These are phyloP conservation scores for Scaptodrosophila latifasciaeformis DNA, from an alignment of 2,888 invertebrate species.

Conservation along the genomic window DNA sequence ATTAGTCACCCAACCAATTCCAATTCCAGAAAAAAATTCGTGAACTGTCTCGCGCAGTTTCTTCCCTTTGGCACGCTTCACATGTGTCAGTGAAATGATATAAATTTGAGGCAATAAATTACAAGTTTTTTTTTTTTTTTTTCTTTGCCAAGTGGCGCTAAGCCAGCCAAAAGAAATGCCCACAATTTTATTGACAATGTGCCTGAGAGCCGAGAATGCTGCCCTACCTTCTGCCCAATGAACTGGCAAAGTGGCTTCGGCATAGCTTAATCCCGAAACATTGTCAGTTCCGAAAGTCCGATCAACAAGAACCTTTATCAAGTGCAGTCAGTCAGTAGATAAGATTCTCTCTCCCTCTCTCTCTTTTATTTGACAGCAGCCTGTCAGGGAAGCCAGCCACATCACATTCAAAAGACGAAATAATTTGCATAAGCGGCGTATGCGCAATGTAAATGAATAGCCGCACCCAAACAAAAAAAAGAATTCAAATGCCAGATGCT, in stretches of 20 bases:
- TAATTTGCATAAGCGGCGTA: background rate
- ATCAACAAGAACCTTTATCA: conserved; percentile 39
- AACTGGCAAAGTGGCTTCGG: conserved; percentile 39
- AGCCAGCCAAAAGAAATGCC: background rate
- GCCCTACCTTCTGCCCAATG: conserved; percentile 29
- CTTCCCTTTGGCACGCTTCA: background rate
- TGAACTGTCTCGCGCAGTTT: background rate
- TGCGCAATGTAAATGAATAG: too few species aligned
- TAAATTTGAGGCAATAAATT: conserved; percentile 49
- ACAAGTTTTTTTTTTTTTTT: conserved; percentile 13
- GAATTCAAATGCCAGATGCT: conserved; percentile 21
- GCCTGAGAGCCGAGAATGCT: background rate
- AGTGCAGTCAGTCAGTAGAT: conserved; percentile 28
- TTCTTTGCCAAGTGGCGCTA: background rate
- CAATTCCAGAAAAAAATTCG: too few species aligned
- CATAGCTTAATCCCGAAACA: conserved; percentile 20
- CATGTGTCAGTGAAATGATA: conserved; percentile 29
- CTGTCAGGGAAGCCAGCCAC: conserved; percentile 2
- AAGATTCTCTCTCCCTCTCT: too few species aligned
- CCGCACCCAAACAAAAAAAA: conserved; percentile 8
- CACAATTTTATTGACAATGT: background rate
- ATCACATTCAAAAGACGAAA: background rate
- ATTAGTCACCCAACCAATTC: conserved; percentile 27
- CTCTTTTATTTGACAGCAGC: conserved; percentile 37
- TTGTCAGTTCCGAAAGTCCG: background rate